phyloP scores from a whole-genome alignment of 2,888 invertebrate species.

The Capitulum mitella region DNA sequence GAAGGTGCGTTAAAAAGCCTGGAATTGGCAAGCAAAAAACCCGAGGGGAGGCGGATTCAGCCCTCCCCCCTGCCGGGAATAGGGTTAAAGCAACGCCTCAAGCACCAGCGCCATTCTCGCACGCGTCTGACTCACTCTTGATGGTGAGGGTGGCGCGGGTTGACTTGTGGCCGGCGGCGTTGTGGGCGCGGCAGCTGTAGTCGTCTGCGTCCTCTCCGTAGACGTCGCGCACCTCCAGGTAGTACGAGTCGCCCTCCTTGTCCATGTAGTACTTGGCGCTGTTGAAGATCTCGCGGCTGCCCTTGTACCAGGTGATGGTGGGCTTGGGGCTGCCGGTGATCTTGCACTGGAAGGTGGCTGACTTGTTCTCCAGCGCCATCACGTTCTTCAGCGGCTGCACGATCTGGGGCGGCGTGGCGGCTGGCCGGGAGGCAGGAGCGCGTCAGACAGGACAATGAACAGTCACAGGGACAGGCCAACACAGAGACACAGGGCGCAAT shows the following conservation, averaged over 20 bases:
- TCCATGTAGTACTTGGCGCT: conserved; percentile 88
- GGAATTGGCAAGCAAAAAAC: too few relatives aligned
- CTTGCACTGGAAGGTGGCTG: conserved; percentile 85
- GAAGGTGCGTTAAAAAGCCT: too few relatives aligned
- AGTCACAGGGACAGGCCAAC: too few relatives aligned
- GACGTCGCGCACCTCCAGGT: conserved; percentile 82
- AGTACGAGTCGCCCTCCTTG: conserved; percentile 75
- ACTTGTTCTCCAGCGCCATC: conserved; percentile 88
- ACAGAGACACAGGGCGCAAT: too few relatives aligned
- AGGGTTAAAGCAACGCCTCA: too few relatives aligned
- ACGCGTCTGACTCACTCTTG: conserved; percentile 88
- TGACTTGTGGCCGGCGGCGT: conserved; percentile 88
- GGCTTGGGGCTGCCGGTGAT: conserved; percentile 84
- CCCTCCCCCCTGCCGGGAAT: too few relatives aligned
- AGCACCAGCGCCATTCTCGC: too few relatives aligned
- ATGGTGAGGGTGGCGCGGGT: conserved; percentile 93
- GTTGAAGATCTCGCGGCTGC: conserved; percentile 87
- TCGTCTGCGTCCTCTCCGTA: conserved; percentile 98
- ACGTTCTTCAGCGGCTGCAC: conserved; percentile 74
- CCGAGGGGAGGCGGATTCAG: too few relatives aligned
- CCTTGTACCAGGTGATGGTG: conserved; percentile 93
- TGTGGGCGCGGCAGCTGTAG: conserved; percentile 90
- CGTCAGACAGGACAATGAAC: too few relatives aligned
- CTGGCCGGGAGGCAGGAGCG: too few relatives aligned
- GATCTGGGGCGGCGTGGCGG: conserved; percentile 83